These are phyloP conservation scores for Prinia subflava DNA, from an alignment of 2,113 vertebrate genomes.

Conservation along the genomic window DNA sequence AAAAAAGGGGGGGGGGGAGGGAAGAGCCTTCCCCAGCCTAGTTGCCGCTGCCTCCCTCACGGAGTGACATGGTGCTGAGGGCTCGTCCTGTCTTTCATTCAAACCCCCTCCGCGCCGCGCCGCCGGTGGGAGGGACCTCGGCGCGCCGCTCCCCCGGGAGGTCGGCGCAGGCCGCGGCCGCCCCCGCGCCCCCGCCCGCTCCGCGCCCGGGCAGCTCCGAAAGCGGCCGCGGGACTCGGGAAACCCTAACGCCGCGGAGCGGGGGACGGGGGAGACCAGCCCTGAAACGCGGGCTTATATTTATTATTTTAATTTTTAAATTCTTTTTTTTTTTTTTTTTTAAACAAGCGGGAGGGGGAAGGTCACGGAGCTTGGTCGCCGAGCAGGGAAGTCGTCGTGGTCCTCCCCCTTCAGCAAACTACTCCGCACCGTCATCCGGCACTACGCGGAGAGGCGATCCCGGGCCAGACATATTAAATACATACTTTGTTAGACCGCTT, in stretches of 20 bases:
- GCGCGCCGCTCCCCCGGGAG: slow-evolving; percentile 80
- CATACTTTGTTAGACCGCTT: not conserved
- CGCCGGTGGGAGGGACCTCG: slow-evolving; percentile 85
- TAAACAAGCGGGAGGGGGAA: not conserved
- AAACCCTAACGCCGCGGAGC: not conserved
- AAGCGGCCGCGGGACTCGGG: not conserved
- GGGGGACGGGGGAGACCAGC: not conserved
- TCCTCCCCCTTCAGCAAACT: not conserved
- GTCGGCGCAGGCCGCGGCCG: slow-evolving; percentile 83
- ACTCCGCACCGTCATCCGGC: not conserved
- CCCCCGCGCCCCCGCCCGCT: slow-evolving; percentile 73
- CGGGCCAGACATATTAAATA: slow-evolving; percentile 7
- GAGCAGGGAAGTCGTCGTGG: not conserved
- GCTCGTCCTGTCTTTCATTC: slow-evolving; percentile 82
- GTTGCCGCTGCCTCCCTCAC: slow-evolving; percentile 77
- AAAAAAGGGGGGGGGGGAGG: not conserved
- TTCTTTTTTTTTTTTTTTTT: not conserved
- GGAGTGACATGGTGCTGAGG: slow-evolving; percentile 84
- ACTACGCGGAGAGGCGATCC: not conserved
- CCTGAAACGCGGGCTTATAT: too few species aligned
- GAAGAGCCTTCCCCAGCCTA: slow-evolving; percentile 66
- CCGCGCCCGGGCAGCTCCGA: slow-evolving; percentile 13
- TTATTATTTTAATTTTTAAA: not conserved
- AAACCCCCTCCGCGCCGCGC: slow-evolving; percentile 83
- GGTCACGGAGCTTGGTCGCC: not conserved